Conservation (phyloP, 2,888 invertebrate species). For the Galeruca laticollis region DNA sequence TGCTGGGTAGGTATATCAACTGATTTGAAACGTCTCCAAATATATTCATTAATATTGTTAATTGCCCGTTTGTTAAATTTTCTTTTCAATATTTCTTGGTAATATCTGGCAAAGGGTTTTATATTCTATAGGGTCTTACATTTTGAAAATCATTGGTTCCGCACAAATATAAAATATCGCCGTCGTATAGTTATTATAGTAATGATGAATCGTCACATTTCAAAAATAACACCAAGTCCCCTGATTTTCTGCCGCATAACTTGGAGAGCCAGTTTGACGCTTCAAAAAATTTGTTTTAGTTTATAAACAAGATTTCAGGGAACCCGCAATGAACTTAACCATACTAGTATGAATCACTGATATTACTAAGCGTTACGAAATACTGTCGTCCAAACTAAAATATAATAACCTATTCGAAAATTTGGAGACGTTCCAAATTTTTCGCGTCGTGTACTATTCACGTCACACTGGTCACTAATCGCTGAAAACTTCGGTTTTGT, state of each 20-base stretch:
- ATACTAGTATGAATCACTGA: constrained; percentile 8
- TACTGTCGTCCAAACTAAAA: background rate
- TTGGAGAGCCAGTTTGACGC: background rate
- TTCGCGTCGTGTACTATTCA: background rate
- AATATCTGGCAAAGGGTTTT: too few relatives aligned
- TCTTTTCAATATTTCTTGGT: too few relatives aligned
- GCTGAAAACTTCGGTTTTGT: background rate
- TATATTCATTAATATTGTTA: too few relatives aligned
- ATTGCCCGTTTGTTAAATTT: too few relatives aligned
- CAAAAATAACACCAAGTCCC: background rate
- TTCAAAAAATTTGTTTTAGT: background rate
- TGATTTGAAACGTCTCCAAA: too few relatives aligned
- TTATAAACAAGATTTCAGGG: constrained; percentile 18
- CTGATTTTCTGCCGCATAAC: background rate
- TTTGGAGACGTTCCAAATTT: constrained; percentile 17
- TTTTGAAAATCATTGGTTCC: too few relatives aligned
- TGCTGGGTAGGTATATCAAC: too few relatives aligned
- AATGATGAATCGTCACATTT: too few relatives aligned
- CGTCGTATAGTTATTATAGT: too few relatives aligned
- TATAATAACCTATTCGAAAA: constrained; percentile 18
- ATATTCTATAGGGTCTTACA: too few relatives aligned
- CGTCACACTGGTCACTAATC: background rate
- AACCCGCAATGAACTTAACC: constrained; percentile 12
- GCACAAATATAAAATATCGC: too few relatives aligned
- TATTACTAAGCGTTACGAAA: constrained; percentile 19